Conservation (phyloP, 1,140 invertebrate genomes). For the Panagrolaimus sp. region DNA sequence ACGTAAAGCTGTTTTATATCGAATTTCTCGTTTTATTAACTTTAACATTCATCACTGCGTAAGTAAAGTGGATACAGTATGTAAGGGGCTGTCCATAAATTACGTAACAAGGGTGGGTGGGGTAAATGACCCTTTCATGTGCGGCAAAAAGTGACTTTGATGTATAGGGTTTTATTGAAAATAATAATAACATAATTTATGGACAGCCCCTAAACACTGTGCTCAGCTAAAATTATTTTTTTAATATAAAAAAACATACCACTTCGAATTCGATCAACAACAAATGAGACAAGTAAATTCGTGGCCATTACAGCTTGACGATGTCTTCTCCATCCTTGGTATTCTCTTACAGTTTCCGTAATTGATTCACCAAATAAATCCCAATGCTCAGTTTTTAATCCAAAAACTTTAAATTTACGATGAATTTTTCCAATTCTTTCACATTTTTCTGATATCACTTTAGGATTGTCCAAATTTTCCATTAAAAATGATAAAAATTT, state of each 20-base stretch:
- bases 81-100: too few relatives aligned
- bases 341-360: slow-evolving; percentile 2
- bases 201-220: too few relatives aligned
- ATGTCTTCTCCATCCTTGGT: slow-evolving; percentile 1
- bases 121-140: too few relatives aligned
- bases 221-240: too few relatives aligned
- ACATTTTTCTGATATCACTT: neutral
- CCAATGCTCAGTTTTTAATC: slow-evolving; percentile 1
- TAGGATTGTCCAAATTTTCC: neutral
- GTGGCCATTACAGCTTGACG: neutral
- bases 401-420: neutral
- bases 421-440: neutral
- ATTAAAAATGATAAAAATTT: neutral
- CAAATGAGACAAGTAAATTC: neutral
- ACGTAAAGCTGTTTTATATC: too few relatives aligned
- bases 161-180: too few relatives aligned
- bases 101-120: too few relatives aligned
- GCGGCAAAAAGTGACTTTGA: too few relatives aligned
- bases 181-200: too few relatives aligned
- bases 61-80: too few relatives aligned
- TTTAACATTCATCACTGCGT: too few relatives aligned
- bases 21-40: too few relatives aligned
- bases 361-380: neutral
- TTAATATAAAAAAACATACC: neutral
- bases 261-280: neutral